These are phyloP conservation scores for Seriola rivoliana DNA, from an alignment of 2,113 vertebrate genomes.

Conservation along the genomic window DNA sequence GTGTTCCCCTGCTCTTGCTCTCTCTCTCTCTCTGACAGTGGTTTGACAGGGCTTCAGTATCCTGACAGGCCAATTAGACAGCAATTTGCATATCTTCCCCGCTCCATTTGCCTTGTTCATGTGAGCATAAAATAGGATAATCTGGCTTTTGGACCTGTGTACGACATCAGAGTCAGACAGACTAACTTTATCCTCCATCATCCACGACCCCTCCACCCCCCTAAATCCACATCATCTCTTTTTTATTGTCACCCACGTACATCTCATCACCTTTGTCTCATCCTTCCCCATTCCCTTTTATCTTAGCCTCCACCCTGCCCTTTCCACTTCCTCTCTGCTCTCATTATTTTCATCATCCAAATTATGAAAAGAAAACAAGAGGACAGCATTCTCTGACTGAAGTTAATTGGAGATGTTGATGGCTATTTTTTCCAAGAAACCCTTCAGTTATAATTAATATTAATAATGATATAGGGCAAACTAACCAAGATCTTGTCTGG, in stretches of 20 bases:
- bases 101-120: constrained; percentile 80
- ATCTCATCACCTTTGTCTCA: constrained; percentile 17
- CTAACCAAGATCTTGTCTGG: neutral
- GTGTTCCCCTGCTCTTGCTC: constrained; percentile 44
- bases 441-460: neutral
- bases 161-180: constrained; percentile 65
- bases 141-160: constrained; percentile 74
- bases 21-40: constrained; percentile 57
- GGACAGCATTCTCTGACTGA: neutral
- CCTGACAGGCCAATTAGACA: constrained; percentile 86
- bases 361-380: constrained; percentile 18
- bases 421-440: neutral
- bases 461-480: neutral
- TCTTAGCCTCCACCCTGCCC: neutral
- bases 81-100: constrained; percentile 83
- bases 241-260: constrained; percentile 2
- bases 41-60: constrained; percentile 71
- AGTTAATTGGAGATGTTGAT: constrained; percentile 1
- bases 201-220: constrained; percentile 33
- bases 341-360: constrained; percentile 24
- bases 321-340: neutral
- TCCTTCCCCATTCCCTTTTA: constrained; percentile 13
- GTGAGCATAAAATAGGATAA: constrained; percentile 81
- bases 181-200: constrained; percentile 61
- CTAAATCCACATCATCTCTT: neutral